A percentile compares a stretch with the other conserved stretches of the same genome.
Evolutionary conservation across 2,113 vertebrate species (phyloP).

Genomic region (Triplophysa siluroides): DNA sequence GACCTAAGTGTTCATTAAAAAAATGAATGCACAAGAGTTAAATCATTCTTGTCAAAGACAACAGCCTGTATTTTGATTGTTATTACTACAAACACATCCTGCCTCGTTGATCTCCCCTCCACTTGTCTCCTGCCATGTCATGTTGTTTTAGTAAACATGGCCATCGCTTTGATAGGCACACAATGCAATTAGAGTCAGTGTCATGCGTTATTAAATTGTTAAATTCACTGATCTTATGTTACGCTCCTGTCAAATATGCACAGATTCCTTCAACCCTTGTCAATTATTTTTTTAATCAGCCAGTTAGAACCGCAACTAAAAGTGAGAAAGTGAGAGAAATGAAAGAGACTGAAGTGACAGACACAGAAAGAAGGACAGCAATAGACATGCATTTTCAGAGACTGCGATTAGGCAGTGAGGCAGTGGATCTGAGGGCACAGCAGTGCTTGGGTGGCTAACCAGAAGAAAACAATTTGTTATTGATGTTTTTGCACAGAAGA

Average conservation of each 20-base stretch:
- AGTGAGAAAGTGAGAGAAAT: neutral
- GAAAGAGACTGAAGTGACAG: conserved; percentile 13
- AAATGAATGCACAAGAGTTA: neutral
- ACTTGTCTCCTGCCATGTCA: neutral
- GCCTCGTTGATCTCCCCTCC: neutral
- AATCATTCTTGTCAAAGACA: neutral
- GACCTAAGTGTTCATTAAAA: neutral
- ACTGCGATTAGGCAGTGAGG: conserved; percentile 30
- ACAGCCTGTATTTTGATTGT: neutral
- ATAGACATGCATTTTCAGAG: conserved; percentile 35
- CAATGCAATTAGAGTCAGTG: conserved; percentile 22
- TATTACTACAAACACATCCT: conserved; percentile 14
- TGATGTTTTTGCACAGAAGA: conserved; percentile 36
- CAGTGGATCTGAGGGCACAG: conserved; percentile 37
- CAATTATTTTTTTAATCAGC: conserved; percentile 46
- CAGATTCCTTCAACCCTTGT: conserved; percentile 8
- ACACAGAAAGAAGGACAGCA: neutral
- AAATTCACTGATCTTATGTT: conserved; percentile 13
- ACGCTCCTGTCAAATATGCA: conserved; percentile 28
- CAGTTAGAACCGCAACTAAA: conserved; percentile 44
- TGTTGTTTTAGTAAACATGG: conserved; percentile 49
- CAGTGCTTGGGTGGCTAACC: conserved; percentile 29
- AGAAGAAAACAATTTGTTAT: conserved; percentile 41
- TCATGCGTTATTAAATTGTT: conserved; percentile 4
- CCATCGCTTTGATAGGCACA: conserved; percentile 45